A percentile compares a stretch with the other conserved stretches of the same genome.
Evolutionary conservation across 2,888 invertebrate genomes (phyloP).

Genomic region (Brenthis ino): DNA sequence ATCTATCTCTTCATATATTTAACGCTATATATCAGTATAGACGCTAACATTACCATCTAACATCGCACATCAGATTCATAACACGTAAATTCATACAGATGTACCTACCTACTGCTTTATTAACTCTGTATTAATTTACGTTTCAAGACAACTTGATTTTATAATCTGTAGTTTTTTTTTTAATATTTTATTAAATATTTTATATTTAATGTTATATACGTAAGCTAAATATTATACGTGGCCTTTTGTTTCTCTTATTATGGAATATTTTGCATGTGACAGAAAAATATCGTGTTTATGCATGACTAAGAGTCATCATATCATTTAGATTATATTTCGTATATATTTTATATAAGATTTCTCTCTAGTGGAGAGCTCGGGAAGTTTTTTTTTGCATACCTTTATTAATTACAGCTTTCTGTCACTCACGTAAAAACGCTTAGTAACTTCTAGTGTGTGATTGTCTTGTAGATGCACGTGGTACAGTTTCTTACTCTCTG

Average conservation of each 20-base stretch:
- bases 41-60: constrained; percentile 66
- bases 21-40: constrained; percentile 63
- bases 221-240: constrained; percentile 14
- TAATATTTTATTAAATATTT: constrained; percentile 23
- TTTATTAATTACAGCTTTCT: constrained; percentile 62
- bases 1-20: constrained; percentile 59
- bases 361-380: constrained; percentile 82
- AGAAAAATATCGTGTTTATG: constrained; percentile 65
- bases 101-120: no score
- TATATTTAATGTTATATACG: constrained; percentile 20
- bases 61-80: constrained; percentile 40
- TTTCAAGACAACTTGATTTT: constrained; percentile 19
- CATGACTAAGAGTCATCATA: constrained; percentile 67
- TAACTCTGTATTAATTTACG: constrained; percentile 25
- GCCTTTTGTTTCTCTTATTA: constrained; percentile 30
- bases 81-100: constrained; percentile 27
- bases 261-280: constrained; percentile 66
- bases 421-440: constrained; percentile 57
- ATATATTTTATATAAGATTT: constrained; percentile 54
- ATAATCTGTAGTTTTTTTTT: constrained; percentile 19
- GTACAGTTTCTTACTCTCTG: constrained; percentile 37
- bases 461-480: constrained; percentile 52
- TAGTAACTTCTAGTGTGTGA: constrained; percentile 42
- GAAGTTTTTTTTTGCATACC: constrained; percentile 65
- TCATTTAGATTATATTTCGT: constrained; percentile 46